Conservation (phyloP, 2,888 invertebrate genomes). For the Ceriagrion tenellum region DNA sequence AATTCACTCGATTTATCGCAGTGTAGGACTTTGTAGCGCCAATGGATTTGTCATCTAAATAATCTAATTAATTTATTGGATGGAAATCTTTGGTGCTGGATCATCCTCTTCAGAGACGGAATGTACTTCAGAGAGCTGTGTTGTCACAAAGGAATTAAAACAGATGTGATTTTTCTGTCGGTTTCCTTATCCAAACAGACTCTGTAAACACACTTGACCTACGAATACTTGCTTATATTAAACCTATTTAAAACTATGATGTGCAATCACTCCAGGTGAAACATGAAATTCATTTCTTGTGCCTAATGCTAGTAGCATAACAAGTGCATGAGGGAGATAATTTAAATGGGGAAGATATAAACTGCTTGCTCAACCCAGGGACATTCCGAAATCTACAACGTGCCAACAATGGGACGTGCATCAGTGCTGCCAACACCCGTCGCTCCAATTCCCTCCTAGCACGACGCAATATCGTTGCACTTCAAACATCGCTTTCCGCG, state of each 20-base stretch:
- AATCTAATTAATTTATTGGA: too few relatives aligned
- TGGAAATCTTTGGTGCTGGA: too few relatives aligned
- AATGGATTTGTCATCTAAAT: too few relatives aligned
- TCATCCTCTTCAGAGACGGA: neutral
- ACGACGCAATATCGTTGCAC: slow-evolving; percentile 72
- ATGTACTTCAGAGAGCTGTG: neutral
- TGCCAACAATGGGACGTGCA: neutral
- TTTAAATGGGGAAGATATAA: neutral
- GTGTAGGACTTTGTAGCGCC: too few relatives aligned
- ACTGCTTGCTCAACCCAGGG: neutral
- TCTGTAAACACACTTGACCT: neutral
- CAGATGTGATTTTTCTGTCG: too few relatives aligned
- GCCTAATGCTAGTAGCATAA: neutral
- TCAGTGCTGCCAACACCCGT: neutral
- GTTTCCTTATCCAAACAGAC: neutral
- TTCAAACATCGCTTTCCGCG: too few relatives aligned
- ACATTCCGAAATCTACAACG: neutral
- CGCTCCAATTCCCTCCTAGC: slow-evolving; percentile 68
- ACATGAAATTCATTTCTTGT: neutral
- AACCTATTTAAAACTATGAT: neutral
- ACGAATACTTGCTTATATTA: neutral
- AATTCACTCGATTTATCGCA: too few relatives aligned
- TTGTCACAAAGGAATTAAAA: neutral
- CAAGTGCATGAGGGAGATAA: neutral
- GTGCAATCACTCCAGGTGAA: neutral